A percentile compares a stretch with the other conserved stretches of the same genome.
These are phyloP conservation scores for Sisor rabdophorus DNA, from an alignment of 2,113 vertebrate species.

Conservation along the genomic window DNA sequence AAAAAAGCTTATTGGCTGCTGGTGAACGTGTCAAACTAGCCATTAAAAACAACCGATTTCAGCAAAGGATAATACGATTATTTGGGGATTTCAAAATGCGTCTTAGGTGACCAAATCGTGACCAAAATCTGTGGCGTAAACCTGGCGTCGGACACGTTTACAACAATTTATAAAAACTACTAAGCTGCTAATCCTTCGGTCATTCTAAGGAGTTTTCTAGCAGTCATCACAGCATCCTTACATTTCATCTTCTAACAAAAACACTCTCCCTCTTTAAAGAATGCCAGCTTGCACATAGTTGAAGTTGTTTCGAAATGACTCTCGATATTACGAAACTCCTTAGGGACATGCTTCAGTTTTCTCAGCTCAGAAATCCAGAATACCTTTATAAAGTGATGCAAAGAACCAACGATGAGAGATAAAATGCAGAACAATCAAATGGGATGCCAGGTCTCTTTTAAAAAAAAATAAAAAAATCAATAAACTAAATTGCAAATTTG, in stretches of 20 bases:
- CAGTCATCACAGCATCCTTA: background rate
- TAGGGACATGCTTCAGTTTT: background rate
- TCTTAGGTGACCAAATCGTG: no score
- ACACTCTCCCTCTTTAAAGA: background rate
- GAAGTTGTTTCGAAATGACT: background rate
- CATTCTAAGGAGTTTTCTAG: background rate
- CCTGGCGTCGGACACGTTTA: background rate
- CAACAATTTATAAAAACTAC: background rate
- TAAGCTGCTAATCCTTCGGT: background rate
- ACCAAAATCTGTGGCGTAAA: no score
- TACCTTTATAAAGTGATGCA: background rate
- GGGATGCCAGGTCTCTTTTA: no score
- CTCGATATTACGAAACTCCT: background rate
- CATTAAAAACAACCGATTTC: no score
- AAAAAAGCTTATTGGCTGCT: no score
- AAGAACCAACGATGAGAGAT: background rate
- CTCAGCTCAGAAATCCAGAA: background rate
- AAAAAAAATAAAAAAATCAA: no score
- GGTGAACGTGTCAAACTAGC: no score
- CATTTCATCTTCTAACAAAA: background rate
- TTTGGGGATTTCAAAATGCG: no score
- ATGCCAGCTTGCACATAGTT: background rate
- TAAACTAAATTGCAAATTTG: no score
- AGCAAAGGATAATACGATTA: no score
- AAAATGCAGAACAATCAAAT: background rate